Evolutionary conservation across 2,113 vertebrate species (phyloP).

Genomic region (Burhinus oedicnemus): DNA sequence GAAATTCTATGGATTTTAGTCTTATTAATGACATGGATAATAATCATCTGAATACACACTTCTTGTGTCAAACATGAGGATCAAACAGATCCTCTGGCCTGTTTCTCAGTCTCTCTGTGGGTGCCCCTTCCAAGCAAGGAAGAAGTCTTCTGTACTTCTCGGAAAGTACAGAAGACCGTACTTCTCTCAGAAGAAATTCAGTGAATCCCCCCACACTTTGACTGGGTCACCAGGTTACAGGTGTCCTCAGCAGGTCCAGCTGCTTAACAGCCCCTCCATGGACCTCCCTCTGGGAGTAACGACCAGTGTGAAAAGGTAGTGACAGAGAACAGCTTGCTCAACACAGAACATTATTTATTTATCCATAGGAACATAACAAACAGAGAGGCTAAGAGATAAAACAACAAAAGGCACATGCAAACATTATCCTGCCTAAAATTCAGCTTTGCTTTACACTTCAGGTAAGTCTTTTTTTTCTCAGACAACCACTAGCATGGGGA

Average conservation of each 20-base stretch:
- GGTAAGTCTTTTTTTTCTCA: not conserved
- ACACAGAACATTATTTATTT: constrained; percentile 52
- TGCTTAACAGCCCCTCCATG: constrained; percentile 25
- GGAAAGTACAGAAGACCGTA: not conserved
- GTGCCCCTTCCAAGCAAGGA: not conserved
- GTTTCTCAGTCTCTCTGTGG: not conserved
- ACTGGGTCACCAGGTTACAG: constrained; percentile 58
- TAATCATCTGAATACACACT: not conserved
- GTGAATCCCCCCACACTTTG: not conserved
- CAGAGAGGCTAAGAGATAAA: constrained; percentile 19
- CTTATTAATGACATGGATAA: not conserved
- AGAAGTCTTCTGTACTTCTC: not conserved
- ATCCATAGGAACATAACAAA: constrained; percentile 55
- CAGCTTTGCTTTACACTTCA: not conserved
- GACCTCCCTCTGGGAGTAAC: constrained; percentile 38
- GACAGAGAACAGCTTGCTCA: constrained; percentile 58
- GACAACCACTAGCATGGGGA: not conserved
- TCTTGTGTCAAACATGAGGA: not conserved
- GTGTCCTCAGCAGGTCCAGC: constrained; percentile 59
- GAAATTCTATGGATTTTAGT: not conserved
- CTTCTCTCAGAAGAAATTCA: constrained; percentile 7
- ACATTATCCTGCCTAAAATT: not conserved
- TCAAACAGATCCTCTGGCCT: not conserved
- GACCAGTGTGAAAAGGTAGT: constrained; percentile 53
- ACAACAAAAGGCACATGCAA: not conserved